Evolutionary conservation across 1,140 invertebrate species (phyloP).

Genomic region (Spodoptera frugiperda): DNA sequence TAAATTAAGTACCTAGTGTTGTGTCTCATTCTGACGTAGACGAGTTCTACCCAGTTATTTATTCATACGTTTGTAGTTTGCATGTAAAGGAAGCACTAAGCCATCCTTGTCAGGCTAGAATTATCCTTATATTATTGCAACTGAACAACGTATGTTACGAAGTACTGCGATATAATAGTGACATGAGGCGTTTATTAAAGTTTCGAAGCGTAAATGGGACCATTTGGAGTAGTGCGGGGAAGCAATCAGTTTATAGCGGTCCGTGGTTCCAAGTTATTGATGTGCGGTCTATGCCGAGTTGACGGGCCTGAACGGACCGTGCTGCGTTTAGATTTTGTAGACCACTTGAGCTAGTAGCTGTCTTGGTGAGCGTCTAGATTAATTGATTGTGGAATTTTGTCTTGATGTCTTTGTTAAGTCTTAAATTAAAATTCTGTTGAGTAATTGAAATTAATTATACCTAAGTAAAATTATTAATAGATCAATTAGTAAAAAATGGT

Average conservation of each 20-base stretch:
- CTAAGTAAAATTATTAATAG: no score
- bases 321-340: slow-evolving; percentile 47
- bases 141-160: slow-evolving; percentile 27
- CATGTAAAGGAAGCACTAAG: slow-evolving; percentile 8
- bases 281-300: slow-evolving; percentile 61
- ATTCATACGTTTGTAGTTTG: neutral
- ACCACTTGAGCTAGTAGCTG: slow-evolving; percentile 21
- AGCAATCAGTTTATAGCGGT: slow-evolving; percentile 75
- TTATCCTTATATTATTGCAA: neutral
- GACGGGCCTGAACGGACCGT: slow-evolving; percentile 57
- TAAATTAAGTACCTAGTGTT: no score
- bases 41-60: slow-evolving; percentile 4
- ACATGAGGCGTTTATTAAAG: slow-evolving; percentile 40
- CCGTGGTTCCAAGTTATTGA: slow-evolving; percentile 66
- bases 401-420: no score
- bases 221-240: slow-evolving; percentile 58
- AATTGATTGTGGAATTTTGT: no score
- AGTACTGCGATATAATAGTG: slow-evolving; percentile 24
- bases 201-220: slow-evolving; percentile 49
- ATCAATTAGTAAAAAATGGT: no score
- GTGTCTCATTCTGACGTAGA: no score
- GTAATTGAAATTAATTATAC: no score
- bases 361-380: neutral
- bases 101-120: neutral
- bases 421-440: no score